Evolutionary conservation across 2,888 invertebrate species (phyloP).

Genomic region (Perizoma flavofasciatum): DNA sequence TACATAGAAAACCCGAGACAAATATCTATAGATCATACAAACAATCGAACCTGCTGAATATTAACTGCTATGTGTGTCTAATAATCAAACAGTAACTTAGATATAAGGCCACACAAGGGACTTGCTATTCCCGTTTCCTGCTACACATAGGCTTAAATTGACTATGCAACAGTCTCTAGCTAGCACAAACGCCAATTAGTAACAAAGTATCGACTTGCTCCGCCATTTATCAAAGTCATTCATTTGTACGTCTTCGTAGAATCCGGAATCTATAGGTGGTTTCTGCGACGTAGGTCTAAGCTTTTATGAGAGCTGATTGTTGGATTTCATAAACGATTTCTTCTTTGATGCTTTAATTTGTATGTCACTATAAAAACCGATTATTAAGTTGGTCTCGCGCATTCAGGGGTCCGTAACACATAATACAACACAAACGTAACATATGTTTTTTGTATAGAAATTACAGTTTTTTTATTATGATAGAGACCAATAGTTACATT

Average conservation of each 20-base stretch:
- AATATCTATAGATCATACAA: too few relatives aligned
- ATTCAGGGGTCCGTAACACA: too few relatives aligned
- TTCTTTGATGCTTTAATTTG: too few relatives aligned
- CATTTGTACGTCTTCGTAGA: conserved; percentile 20
- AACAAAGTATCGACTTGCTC: conserved; percentile 20
- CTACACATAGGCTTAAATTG: conserved; percentile 22
- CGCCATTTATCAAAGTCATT: conserved; percentile 28
- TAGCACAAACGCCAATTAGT: conserved; percentile 26
- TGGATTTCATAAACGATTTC: neutral
- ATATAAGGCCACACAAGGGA: conserved; percentile 20
- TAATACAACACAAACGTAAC: too few relatives aligned
- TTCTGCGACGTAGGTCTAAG: conserved; percentile 2
- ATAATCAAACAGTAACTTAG: neutral
- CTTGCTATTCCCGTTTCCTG: conserved; percentile 14
- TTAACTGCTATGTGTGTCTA: neutral
- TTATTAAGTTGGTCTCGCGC: neutral
- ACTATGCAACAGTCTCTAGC: conserved; percentile 26
- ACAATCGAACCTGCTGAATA: neutral
- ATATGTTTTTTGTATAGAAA: too few relatives aligned
- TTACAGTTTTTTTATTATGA: too few relatives aligned
- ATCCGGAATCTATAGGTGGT: conserved; percentile 7
- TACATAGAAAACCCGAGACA: too few relatives aligned
- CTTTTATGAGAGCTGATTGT: neutral
- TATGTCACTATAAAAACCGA: neutral
- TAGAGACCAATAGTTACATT: too few relatives aligned